Conservation (phyloP, 1,140 invertebrate species). For the Platorchestia sp. region DNA sequence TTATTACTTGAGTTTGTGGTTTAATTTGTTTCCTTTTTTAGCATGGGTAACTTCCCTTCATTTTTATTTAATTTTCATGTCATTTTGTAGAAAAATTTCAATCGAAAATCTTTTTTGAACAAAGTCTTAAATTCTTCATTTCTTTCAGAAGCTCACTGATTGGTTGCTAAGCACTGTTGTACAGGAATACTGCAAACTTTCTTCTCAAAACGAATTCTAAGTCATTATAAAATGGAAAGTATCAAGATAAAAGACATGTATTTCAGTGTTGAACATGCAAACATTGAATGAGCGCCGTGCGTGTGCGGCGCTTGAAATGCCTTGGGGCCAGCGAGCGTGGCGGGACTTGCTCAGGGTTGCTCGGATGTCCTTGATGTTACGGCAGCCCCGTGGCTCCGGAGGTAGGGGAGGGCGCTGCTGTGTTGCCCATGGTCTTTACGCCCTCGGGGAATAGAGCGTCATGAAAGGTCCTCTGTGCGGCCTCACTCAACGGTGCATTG, state of each 20-base stretch:
- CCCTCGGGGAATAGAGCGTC: conserved; percentile 21
- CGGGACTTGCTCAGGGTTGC: not conserved
- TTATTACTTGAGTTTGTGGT: too few species aligned
- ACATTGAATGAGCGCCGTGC: not conserved
- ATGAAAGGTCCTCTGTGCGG: conserved; percentile 26
- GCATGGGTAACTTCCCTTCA: too few species aligned
- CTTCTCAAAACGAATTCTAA: not conserved
- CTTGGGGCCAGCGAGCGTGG: not conserved
- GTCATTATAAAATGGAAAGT: not conserved
- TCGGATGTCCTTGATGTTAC: conserved; percentile 11
- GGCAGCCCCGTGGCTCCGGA: not conserved
- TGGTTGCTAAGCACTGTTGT: too few species aligned
- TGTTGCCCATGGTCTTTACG: conserved; percentile 2
- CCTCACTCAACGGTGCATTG: conserved; percentile 50
- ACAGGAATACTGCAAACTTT: too few species aligned
- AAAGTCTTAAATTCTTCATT: too few species aligned
- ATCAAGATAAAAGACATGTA: not conserved
- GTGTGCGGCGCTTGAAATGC: not conserved
- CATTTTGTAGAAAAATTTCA: too few species aligned
- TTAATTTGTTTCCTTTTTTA: too few species aligned
- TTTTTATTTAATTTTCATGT: too few species aligned
- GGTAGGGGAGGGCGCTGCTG: not conserved
- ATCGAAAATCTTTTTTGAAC: too few species aligned
- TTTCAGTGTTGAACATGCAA: not conserved
- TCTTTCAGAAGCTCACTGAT: too few species aligned